A percentile compares a stretch with the other conserved stretches of the same genome.
Evolutionary conservation across 2,797 vertebrate species (phyloP).

Genomic region (Craterocephalus amniculus): DNA sequence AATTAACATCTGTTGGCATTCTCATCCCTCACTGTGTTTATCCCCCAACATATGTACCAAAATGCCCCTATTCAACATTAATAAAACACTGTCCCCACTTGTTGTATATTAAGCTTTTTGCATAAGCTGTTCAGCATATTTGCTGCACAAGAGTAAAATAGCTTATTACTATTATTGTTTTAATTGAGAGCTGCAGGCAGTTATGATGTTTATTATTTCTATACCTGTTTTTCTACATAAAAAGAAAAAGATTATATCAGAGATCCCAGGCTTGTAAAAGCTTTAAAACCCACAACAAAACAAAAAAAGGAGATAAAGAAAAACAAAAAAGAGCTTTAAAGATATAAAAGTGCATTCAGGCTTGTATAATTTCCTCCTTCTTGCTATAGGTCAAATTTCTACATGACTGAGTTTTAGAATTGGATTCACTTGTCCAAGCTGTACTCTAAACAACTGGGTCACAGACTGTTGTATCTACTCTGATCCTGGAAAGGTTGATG

Average conservation of each 20-base stretch:
- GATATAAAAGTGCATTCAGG: slow-evolving; percentile 15
- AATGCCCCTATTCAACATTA: neutral
- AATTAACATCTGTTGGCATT: slow-evolving; percentile 34
- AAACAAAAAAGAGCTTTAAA: slow-evolving; percentile 8
- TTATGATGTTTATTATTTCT: slow-evolving; percentile 30
- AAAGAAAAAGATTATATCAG: neutral
- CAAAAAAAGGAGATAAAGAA: neutral
- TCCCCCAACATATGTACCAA: slow-evolving; percentile 5
- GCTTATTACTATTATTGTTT: neutral
- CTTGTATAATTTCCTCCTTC: slow-evolving; percentile 16
- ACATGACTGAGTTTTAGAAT: slow-evolving; percentile 43
- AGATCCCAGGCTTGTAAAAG: slow-evolving; percentile 2
- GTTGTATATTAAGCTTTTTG: slow-evolving; percentile 9
- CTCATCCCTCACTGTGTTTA: slow-evolving; percentile 11
- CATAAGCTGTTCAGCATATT: slow-evolving; percentile 20
- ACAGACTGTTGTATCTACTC: slow-evolving; percentile 12
- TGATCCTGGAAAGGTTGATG: slow-evolving; percentile 32
- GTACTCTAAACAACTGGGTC: slow-evolving; percentile 26
- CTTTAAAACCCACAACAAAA: too few relatives aligned
- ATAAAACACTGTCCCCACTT: slow-evolving; percentile 1
- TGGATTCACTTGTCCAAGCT: slow-evolving; percentile 27
- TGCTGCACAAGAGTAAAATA: slow-evolving; percentile 20
- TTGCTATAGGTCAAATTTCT: slow-evolving; percentile 53
- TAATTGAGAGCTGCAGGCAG: slow-evolving; percentile 21
- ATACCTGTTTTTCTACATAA: slow-evolving; percentile 12